These are phyloP conservation scores for Melinaea menophilus DNA, from an alignment of 2,888 invertebrate species.

Conservation along the genomic window DNA sequence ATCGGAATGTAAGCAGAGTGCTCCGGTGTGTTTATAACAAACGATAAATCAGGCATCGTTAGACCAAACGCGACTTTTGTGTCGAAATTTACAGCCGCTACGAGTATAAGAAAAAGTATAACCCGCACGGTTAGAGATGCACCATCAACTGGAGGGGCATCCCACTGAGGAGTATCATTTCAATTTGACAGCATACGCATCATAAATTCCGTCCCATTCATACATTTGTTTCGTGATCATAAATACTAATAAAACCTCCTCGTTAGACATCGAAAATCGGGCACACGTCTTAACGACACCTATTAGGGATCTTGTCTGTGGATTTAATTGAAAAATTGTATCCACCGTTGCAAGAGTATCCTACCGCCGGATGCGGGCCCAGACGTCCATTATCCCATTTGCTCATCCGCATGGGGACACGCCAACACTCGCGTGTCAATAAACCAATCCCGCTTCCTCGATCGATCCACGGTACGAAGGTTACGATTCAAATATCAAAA, in stretches of 20 bases:
- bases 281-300: slow-evolving; percentile 78
- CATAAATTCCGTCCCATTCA: slow-evolving; percentile 47
- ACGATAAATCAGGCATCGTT: slow-evolving; percentile 72
- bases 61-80: slow-evolving; percentile 59
- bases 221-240: slow-evolving; percentile 65
- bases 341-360: slow-evolving; percentile 75
- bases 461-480: slow-evolving; percentile 52
- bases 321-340: slow-evolving; percentile 78
- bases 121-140: slow-evolving; percentile 52
- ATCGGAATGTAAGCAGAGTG: slow-evolving; percentile 7
- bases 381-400: slow-evolving; percentile 77
- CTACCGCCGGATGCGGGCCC: slow-evolving; percentile 77
- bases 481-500: slow-evolving; percentile 39
- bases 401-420: slow-evolving; percentile 76
- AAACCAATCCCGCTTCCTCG: slow-evolving; percentile 49
- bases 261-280: slow-evolving; percentile 77
- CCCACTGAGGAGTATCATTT: slow-evolving; percentile 40
- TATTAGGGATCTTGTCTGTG: slow-evolving; percentile 77
- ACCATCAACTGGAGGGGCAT: slow-evolving; percentile 26
- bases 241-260: slow-evolving; percentile 76
- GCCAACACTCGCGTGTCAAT: slow-evolving; percentile 64
- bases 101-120: slow-evolving; percentile 70
- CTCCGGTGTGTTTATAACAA: slow-evolving; percentile 62
- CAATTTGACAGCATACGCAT: slow-evolving; percentile 51
- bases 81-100: slow-evolving; percentile 68